Evolutionary conservation across 2,888 invertebrate genomes (phyloP).

Genomic region (Oligia latruncula): DNA sequence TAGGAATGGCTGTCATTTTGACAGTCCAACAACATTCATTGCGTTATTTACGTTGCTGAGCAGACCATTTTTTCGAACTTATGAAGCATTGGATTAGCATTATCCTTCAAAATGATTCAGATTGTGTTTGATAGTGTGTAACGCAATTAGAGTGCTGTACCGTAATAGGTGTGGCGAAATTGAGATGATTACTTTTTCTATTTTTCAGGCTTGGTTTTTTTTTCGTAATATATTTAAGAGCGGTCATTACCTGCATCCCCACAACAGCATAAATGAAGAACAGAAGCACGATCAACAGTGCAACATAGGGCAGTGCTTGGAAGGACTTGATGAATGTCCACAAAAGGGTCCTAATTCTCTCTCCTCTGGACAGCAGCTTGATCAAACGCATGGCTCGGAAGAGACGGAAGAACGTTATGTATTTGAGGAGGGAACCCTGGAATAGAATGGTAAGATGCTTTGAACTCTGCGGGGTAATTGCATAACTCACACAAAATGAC

Average conservation of each 20-base stretch:
- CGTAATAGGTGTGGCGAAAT: background rate
- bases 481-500: background rate
- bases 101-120: background rate
- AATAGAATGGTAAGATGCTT: slow-evolving; percentile 16
- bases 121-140: background rate
- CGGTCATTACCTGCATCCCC: slow-evolving; percentile 97
- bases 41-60: background rate
- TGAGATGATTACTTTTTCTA: too few relatives aligned
- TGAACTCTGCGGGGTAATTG: background rate
- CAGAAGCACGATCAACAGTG: slow-evolving; percentile 98
- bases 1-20: background rate
- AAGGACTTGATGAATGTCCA: slow-evolving; percentile 99
- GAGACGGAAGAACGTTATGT: slow-evolving; percentile 98
- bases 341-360: slow-evolving; percentile 98
- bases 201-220: too few relatives aligned
- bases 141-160: background rate
- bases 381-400: slow-evolving; percentile 98
- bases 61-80: background rate
- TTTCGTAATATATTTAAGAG: too few relatives aligned
- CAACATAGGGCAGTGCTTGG: slow-evolving; percentile 99
- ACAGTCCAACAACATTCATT: background rate
- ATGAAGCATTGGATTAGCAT: background rate
- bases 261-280: slow-evolving; percentile 99
- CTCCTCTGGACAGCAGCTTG: slow-evolving; percentile 98
- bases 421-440: slow-evolving; percentile 85